A percentile compares a stretch with the other conserved stretches of the same genome.
These are phyloP conservation scores for Malurus elegans DNA, from an alignment of 2,113 vertebrate species.

Conservation along the genomic window DNA sequence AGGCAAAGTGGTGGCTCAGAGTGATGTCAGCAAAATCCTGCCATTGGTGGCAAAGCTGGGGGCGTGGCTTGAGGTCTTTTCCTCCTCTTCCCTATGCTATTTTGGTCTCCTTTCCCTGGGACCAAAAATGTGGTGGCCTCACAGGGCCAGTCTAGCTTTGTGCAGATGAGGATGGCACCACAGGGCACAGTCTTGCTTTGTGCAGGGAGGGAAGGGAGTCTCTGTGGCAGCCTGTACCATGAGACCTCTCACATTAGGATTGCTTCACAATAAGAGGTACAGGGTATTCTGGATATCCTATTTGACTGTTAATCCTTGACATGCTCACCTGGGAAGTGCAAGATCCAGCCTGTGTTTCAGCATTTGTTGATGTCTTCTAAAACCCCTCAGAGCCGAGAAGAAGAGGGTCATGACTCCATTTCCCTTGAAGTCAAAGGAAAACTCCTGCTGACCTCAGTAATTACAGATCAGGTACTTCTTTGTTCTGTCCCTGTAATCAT, in stretches of 20 bases:
- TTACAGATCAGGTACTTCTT: not conserved
- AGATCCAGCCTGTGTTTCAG: not conserved
- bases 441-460: not conserved
- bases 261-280: not conserved
- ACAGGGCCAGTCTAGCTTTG: not conserved
- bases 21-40: not conserved
- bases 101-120: not conserved
- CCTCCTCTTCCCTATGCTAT: not conserved
- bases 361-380: not conserved
- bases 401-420: not conserved
- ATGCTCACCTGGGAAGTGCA: not conserved
- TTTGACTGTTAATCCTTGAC: not conserved
- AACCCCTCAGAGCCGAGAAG: not conserved
- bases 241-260: not conserved
- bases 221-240: not conserved
- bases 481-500: not conserved
- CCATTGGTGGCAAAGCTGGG: not conserved
- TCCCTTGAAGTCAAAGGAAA: not conserved
- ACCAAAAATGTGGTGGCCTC: not conserved
- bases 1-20: not conserved
- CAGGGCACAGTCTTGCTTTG: not conserved
- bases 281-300: not conserved
- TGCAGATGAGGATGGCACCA: too few relatives aligned
- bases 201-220: not conserved
- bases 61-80: not conserved